Evolutionary conservation across 2,797 vertebrate genomes (phyloP).

Genomic region (Coregonus suidteri): DNA sequence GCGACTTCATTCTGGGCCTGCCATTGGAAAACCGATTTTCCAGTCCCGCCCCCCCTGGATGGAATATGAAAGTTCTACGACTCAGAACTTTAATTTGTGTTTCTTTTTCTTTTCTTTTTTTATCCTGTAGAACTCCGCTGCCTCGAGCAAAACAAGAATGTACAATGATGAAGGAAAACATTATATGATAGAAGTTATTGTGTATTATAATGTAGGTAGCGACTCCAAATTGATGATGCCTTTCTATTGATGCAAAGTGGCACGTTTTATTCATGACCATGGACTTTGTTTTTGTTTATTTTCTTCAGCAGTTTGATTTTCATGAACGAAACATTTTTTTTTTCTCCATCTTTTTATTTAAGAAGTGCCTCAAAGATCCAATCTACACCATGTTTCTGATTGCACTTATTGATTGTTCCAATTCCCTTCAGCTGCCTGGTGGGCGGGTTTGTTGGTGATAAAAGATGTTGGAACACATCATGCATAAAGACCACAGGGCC

Average conservation of each 20-base stretch:
- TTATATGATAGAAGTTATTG: constrained; percentile 48
- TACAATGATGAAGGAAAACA: constrained; percentile 70
- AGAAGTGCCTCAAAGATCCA: constrained; percentile 83
- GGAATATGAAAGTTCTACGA: constrained; percentile 62
- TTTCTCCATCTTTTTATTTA: constrained; percentile 59
- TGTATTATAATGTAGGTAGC: constrained; percentile 80
- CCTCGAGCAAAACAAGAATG: constrained; percentile 78
- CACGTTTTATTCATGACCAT: constrained; percentile 71
- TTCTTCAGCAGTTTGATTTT: constrained; percentile 39
- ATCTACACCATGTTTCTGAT: constrained; percentile 60
- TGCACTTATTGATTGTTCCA: constrained; percentile 54
- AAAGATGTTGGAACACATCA: not conserved
- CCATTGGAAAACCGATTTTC: constrained; percentile 65
- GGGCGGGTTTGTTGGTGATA: not conserved
- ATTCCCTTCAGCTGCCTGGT: no score
- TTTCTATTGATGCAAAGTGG: constrained; percentile 81
- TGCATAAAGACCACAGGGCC: not conserved
- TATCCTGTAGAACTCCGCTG: constrained; percentile 52
- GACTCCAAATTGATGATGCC: constrained; percentile 78
- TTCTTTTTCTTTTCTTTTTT: constrained; percentile 57
- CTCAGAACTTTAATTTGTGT: constrained; percentile 66
- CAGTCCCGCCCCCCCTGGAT: constrained; percentile 41
- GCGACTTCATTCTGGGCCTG: constrained; percentile 81
- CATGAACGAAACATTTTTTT: constrained; percentile 20
- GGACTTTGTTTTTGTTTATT: constrained; percentile 35